Percentiles rank a stretch among this genome's conserved stretches.
Conservation (phyloP, 2,888 invertebrate species). For the Epinotia brunnichana region DNA sequence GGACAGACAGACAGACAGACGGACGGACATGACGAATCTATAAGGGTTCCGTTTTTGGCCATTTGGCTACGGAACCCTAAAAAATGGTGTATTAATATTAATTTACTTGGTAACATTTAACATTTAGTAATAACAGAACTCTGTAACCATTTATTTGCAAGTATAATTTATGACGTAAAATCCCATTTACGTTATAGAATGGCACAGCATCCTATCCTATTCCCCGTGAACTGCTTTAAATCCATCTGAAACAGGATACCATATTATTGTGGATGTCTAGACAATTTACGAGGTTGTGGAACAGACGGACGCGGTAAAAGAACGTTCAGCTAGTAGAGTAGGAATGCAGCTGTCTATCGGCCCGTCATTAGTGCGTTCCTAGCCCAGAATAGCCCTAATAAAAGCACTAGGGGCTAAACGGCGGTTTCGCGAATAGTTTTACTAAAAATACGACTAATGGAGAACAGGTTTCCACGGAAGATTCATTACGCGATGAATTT, state of each 20-base stretch:
- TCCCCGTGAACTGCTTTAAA: neutral
- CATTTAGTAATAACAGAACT: neutral
- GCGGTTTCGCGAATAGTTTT: conserved; percentile 50
- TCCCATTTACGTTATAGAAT: neutral
- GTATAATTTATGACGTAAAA: neutral
- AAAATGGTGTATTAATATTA: neutral
- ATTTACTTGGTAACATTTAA: neutral
- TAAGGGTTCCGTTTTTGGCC: too few species aligned
- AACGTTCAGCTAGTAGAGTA: conserved; percentile 29
- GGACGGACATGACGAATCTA: too few species aligned
- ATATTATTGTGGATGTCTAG: conserved; percentile 17
- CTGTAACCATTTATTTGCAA: neutral
- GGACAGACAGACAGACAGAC: too few species aligned
- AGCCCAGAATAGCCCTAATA: conserved; percentile 67
- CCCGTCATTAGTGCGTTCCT: conserved; percentile 66
- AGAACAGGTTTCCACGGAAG: conserved; percentile 5
- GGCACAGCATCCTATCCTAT: neutral
- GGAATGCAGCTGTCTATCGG: conserved; percentile 59
- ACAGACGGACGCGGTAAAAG: conserved; percentile 27
- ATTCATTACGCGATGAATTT: conserved; percentile 12
- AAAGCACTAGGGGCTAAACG: conserved; percentile 50
- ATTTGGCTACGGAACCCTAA: too few species aligned
- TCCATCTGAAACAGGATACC: conserved; percentile 7
- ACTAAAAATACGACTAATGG: conserved; percentile 35
- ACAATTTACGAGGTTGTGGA: conserved; percentile 14